phyloP scores from a whole-genome alignment of 2,113 vertebrate genomes.

The Hippocampus barbouri region DNA sequence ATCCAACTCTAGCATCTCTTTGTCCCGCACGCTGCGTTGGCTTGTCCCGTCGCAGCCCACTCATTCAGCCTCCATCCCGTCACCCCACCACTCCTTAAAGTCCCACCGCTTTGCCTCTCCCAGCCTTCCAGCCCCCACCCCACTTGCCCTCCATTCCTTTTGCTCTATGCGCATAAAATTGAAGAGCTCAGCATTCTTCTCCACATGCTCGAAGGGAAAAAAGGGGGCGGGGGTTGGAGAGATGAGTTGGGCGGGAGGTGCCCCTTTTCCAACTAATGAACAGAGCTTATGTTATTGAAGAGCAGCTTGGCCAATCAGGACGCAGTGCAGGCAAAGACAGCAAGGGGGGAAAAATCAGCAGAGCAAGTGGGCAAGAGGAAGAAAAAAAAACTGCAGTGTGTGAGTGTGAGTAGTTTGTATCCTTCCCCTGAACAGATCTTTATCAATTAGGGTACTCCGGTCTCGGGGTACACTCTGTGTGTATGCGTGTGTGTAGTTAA shows the following conservation, averaged over 20 bases:
- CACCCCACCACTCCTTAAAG: conserved; percentile 9
- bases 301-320: conserved; percentile 68
- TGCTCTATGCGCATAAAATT: conserved; percentile 55
- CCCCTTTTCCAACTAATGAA: conserved; percentile 69
- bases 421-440: conserved; percentile 67
- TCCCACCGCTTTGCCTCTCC: conserved; percentile 14
- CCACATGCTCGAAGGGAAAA: conserved; percentile 48
- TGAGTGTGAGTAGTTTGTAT: conserved; percentile 68
- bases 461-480: conserved; percentile 48
- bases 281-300: conserved; percentile 73
- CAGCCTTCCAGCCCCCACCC: neutral
- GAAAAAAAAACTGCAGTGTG: conserved; percentile 66
- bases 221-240: neutral
- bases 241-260: conserved; percentile 57
- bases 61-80: conserved; percentile 26
- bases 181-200: conserved; percentile 71
- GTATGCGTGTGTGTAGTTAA: conserved; percentile 49
- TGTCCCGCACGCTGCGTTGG: conserved; percentile 31
- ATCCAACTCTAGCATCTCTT: conserved; percentile 24
- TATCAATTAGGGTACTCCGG: conserved; percentile 67
- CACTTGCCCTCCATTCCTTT: conserved; percentile 43
- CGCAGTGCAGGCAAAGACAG: conserved; percentile 58
- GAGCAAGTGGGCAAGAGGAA: conserved; percentile 66
- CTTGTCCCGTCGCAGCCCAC: conserved; percentile 50
- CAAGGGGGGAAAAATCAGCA: conserved; percentile 55